Base-by-base conservation (phyloP, 2,888 invertebrate species). In the Macroteleia sp. region DNA sequence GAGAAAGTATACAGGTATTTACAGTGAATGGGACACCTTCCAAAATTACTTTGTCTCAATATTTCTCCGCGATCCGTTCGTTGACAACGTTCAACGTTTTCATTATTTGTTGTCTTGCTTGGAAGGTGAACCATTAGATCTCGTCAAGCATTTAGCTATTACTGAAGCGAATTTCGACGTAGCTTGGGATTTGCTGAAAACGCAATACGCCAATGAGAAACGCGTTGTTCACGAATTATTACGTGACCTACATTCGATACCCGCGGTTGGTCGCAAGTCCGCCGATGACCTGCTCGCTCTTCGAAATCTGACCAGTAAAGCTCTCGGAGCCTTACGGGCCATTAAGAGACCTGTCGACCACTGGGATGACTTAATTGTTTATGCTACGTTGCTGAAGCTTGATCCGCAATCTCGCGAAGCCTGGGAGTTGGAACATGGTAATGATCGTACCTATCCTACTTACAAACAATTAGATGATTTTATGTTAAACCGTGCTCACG, bases 61-160 rank as follows among this genome's bases (percentile, higher is more conserved):
- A n/a, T 14, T 56, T 12, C 12, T 25, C 19, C 22, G 16, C 2
- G 36, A 36, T 56, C 22, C 25, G 6, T 5, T 1, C 9, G 12
- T 57, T 41, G 41, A 57, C 3, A 30, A 28, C 8, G 12, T 41
- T 30, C 39, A 42, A 16, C 5, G 8, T 0, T 57, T 57, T 17
- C 57, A 57, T 57, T 57, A 41, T 41, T 16, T 39, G 10, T 2
- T 41, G 20, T 28, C 59, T 1, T 32, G 59, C 17, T 16, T 44
- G 0, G 42, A 44, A 10, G 17, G 25, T 1, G 59, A 59, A 1
- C 30, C 44, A 5, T 9, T 39, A 3, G 54, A 36, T 10, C 25
- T 54, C 14, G 25, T 39, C 2, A 12, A 16, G 17, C 42, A 59
- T 30, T 44, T 42, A 30, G 5, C n/a, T 10, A 32, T 44, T 10